These are phyloP conservation scores for Leptopilina myrica DNA, from an alignment of 2,888 invertebrate genomes.

Conservation along the genomic window DNA sequence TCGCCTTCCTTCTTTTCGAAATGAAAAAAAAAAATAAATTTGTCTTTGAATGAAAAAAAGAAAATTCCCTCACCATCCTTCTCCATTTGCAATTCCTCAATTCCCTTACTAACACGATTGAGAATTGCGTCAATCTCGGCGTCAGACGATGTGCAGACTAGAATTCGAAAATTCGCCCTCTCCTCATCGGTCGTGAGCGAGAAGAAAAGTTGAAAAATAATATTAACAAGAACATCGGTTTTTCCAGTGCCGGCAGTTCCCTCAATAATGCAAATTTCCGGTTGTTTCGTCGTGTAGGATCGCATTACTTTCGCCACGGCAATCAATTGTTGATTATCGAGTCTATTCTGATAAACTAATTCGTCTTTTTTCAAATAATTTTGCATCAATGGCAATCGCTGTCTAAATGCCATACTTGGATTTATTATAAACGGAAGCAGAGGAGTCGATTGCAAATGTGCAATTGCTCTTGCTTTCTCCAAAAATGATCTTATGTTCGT, in stretches of 20 bases:
- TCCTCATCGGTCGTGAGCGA: neutral
- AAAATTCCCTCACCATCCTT: conserved; percentile 5
- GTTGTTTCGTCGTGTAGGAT: neutral
- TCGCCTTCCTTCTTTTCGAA: neutral
- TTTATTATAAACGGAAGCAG: neutral
- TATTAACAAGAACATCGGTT: conserved; percentile 8
- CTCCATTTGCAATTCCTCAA: neutral
- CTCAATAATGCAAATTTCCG: conserved; percentile 12
- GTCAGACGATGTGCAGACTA: neutral
- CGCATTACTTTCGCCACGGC: conserved; percentile 1
- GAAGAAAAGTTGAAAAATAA: neutral
- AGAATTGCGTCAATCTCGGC: neutral
- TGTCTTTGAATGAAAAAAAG: too few species aligned
- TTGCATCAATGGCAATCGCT: neutral
- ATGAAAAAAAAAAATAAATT: neutral
- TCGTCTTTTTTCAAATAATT: neutral
- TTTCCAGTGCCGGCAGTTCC: conserved; percentile 34
- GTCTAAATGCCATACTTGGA: neutral
- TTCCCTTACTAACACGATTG: neutral
- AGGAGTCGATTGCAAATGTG: neutral
- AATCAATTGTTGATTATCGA: neutral
- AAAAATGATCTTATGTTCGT: neutral
- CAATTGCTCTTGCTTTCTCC: conserved; percentile 4
- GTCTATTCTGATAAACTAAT: conserved; percentile 4
- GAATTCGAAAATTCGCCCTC: neutral